Evolutionary conservation across 2,888 invertebrate species (phyloP), one percentile per base, ranked within the genome.

Genomic region (Xanthia togata): DNA sequence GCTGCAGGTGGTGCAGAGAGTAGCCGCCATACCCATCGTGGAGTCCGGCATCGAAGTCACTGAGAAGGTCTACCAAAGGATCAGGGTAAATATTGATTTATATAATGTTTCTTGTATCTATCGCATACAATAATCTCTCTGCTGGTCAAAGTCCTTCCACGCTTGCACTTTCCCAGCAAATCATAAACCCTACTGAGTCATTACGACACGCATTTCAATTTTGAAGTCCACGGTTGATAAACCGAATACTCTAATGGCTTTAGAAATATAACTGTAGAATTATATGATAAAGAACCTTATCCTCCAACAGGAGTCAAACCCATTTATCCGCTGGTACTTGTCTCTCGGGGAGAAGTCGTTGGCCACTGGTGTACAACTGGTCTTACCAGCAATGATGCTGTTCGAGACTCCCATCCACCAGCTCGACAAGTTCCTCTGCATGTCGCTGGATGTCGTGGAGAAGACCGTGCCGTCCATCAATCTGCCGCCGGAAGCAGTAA

Each of bases 381-480:
- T 98, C 0, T 96, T 97, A 70, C 98, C 98, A 0, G 97, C 98
- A 0, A 97, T 98, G 0, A 97, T 97, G 70, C 96, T 98, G 59
- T 97, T 98, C 69, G 98, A 98, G 91, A 97, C 97, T 0, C 98
- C 98, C 0, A 96, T 98, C 17, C 96, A 97, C 50, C 97, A 97
- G 77, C 96, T 98, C 59, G 98, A 98, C 94, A 97, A 97, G 83
- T 97, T 98, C 81, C 97, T 99, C 81, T 99, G 98, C 95, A 98
- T 97, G 91, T 98, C 98, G 76, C 97, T 99, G 83, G 98, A 98
- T 87, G 97, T 98, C 59, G 97, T 99, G n/a, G 99, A 99, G 93
- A 97, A 98, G 89, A 97, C 97, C 79, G 98, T 98, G 68, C 99
- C 99, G 0, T 97, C 98, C 2, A 98, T 99, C 80, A 97, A 98